These are phyloP conservation scores for Cosmorhoe ocellata DNA, from an alignment of 2,888 invertebrate species.

Conservation along the genomic window DNA sequence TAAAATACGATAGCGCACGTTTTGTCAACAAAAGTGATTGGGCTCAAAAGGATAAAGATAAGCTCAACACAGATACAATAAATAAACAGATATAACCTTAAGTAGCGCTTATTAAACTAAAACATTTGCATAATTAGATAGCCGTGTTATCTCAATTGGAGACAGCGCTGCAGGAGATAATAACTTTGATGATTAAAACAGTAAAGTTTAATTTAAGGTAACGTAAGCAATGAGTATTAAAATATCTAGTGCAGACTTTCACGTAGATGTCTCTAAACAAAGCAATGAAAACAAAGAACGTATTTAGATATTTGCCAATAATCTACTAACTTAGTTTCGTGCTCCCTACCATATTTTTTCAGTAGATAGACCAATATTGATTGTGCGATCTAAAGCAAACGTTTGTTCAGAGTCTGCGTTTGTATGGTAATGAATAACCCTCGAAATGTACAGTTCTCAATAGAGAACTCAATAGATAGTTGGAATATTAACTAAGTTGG, in stretches of 20 bases:
- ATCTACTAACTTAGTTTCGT: neutral
- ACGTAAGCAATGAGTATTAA: too few species aligned
- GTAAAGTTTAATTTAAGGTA: neutral
- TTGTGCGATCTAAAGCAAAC: conserved; percentile 5
- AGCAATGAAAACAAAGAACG: too few species aligned
- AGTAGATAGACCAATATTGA: neutral
- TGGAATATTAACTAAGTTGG: too few species aligned
- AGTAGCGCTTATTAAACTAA: conserved; percentile 8
- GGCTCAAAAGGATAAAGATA: conserved; percentile 3
- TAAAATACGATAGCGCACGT: too few species aligned
- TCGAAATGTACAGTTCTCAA: neutral
- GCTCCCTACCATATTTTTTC: conserved; percentile 7
- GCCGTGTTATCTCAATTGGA: conserved; percentile 9
- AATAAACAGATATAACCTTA: conserved; percentile 15
- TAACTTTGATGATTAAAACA: neutral
- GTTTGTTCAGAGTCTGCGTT: neutral
- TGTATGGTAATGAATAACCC: neutral
- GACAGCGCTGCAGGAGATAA: conserved; percentile 10
- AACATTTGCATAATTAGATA: conserved; percentile 21
- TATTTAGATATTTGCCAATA: neutral
- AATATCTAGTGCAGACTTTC: too few species aligned
- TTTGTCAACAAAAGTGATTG: neutral
- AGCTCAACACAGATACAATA: conserved; percentile 8
- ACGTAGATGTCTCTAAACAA: too few species aligned
- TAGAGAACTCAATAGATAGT: neutral